A percentile compares a stretch with the other conserved stretches of the same genome.
phyloP scores from a whole-genome alignment of 2,113 vertebrate species.

The Fulmarus glacialis region DNA sequence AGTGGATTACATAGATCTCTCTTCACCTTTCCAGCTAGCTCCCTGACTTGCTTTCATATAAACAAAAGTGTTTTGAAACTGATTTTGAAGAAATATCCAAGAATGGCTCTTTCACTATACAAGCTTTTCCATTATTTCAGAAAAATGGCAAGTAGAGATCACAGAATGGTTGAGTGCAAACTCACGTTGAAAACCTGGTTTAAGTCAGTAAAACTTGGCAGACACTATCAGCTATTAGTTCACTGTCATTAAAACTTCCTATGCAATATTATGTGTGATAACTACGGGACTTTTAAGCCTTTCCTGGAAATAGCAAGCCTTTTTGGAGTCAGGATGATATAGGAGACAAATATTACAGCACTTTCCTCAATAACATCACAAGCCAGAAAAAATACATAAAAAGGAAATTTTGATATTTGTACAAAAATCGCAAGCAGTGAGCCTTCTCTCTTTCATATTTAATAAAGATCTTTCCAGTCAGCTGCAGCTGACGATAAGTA shows the following conservation, averaged over 20 bases:
- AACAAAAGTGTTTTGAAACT: background rate
- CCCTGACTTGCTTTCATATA: background rate
- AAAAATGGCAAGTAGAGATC: background rate
- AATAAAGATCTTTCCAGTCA: slow-evolving; percentile 70
- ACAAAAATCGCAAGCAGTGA: slow-evolving; percentile 30
- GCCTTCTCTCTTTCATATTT: slow-evolving; percentile 52
- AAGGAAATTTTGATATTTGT: slow-evolving; percentile 54
- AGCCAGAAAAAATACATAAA: background rate
- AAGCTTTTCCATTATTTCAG: background rate
- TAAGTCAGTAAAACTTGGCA: background rate
- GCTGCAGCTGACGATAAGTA: slow-evolving; percentile 70
- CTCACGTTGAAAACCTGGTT: background rate
- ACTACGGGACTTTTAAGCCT: background rate
- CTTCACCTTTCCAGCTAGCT: background rate
- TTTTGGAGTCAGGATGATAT: background rate
- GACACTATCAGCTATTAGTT: background rate
- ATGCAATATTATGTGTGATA: background rate
- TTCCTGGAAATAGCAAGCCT: background rate
- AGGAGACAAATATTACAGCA: background rate
- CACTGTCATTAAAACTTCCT: background rate
- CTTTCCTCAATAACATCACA: background rate
- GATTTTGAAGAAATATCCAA: background rate
- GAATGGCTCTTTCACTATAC: background rate
- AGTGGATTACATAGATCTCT: background rate
- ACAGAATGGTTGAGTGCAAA: background rate